Evolutionary conservation across 2,888 invertebrate genomes (phyloP), one percentile per base, ranked within the genome.

Genomic region (Metalampra italica): DNA sequence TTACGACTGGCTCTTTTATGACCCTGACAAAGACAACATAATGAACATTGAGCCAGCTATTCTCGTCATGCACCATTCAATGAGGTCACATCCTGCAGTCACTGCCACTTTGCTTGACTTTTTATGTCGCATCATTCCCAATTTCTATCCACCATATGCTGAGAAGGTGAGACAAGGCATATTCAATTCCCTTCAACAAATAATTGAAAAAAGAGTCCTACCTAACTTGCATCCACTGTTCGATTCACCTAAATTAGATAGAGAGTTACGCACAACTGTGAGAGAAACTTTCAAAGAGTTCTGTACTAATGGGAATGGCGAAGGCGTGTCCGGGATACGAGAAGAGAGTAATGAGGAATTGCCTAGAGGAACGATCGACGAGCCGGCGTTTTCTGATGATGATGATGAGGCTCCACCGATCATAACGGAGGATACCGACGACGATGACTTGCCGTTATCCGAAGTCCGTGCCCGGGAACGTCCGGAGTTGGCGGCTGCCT

Each of bases 1-100:
- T 81, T 97, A 96, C 79, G 98, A 98, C 79, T 98, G 97, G 97
- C 84, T 97, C 40, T 95, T 97, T 71, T 98, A 95, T 82, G 97
- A 97, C 66, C 92, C 95, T 14, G 95, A 95, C 61, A 95, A 94
- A 74, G 97, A 97, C 80, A 97, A 96, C 76, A 97, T 97, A 56
- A 97, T 97, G 97, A 97, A 97, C 80, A 97, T 97, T 63, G 97
- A 97, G 85, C 97, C 97, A 15, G 97, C 96, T 9, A 96, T 97
- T 65, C 91, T 97, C 59, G 96, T 97, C 22, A 97, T 97, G 97
- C 95, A 95, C 79, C 95, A 97, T 87, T 97, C 97, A 42, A 95
- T 97, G 93, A 91, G 96, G 70, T 95, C 96, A 51, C 97, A 97
- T 86, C 96, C 97, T 43, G 95, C 94, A 13, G 96, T 97, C 57